phyloP scores from a whole-genome alignment of 2,113 vertebrate genomes.

The Cavia aperea region DNA sequence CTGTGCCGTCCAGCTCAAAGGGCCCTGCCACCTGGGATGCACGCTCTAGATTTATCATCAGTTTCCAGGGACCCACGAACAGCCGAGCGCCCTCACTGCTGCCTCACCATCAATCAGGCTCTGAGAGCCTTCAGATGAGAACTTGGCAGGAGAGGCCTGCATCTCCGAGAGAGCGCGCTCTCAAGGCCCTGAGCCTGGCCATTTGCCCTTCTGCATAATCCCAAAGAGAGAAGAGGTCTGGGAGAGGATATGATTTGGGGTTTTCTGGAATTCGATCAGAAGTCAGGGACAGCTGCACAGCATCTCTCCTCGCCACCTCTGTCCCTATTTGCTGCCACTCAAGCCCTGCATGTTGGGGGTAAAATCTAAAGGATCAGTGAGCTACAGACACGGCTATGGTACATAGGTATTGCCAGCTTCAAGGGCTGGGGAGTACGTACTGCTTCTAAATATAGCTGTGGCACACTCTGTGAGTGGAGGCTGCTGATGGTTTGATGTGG shows the following conservation, averaged over 20 bases:
- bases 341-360: neutral
- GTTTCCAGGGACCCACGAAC: constrained; percentile 62
- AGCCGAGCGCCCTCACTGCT: constrained; percentile 29
- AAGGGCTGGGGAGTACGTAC: neutral
- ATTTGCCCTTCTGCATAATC: constrained; percentile 52
- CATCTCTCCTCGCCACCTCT: neutral
- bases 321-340: accelerated
- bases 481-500: neutral
- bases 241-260: neutral
- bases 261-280: neutral
- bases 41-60: constrained; percentile 71
- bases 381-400: neutral
- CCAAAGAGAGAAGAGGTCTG: constrained; percentile 3
- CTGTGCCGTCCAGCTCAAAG: constrained; percentile 53
- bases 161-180: constrained; percentile 58
- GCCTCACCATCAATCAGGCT: constrained; percentile 72
- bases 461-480: neutral
- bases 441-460: neutral
- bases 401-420: neutral
- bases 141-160: constrained; percentile 55
- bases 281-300: neutral
- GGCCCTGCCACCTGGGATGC: constrained; percentile 69
- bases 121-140: constrained; percentile 67
- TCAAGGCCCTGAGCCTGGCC: constrained; percentile 44
- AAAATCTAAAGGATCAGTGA: neutral